Conservation (phyloP, 2,113 vertebrate species). For the Silurus asotus region DNA sequence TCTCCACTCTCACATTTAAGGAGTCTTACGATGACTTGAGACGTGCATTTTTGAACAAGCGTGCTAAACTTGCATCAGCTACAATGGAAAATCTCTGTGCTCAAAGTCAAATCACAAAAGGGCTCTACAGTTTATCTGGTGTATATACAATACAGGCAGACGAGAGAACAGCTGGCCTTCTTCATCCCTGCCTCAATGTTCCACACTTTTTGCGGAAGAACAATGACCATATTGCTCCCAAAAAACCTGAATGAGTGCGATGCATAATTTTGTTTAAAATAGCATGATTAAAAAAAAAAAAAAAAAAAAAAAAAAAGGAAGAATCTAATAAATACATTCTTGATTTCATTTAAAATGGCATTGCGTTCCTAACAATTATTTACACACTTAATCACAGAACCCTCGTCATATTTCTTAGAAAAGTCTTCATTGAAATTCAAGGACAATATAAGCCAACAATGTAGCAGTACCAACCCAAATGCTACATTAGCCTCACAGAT, state of each 20-base stretch:
- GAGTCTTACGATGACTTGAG: constrained; percentile 15
- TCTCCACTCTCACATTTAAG: background rate
- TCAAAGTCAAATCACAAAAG: constrained; percentile 7
- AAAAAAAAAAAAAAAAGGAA: constrained; percentile 29
- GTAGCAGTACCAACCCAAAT: constrained; percentile 15
- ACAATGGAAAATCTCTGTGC: constrained; percentile 20
- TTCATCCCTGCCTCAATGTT: constrained; percentile 1
- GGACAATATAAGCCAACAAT: constrained; percentile 8
- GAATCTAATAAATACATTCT: constrained; percentile 59
- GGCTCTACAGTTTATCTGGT: constrained; percentile 8
- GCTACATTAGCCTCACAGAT: constrained; percentile 18
- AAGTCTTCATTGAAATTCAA: constrained; percentile 26
- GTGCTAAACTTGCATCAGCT: constrained; percentile 39
- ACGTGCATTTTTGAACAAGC: constrained; percentile 30
- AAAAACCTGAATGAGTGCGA: constrained; percentile 47
- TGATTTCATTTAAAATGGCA: constrained; percentile 46
- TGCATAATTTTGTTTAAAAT: constrained; percentile 33
- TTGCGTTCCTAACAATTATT: constrained; percentile 44
- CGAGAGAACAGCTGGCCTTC: constrained; percentile 9
- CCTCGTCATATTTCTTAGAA: background rate
- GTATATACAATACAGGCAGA: background rate
- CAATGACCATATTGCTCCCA: constrained; percentile 51
- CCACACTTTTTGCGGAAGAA: constrained; percentile 34
- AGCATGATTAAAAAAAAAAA: constrained; percentile 18
- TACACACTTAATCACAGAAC: constrained; percentile 31